Percentiles rank a stretch among this genome's conserved stretches.
phyloP scores from a whole-genome alignment of 2,888 invertebrate species.

The Deroplatys truncata region DNA sequence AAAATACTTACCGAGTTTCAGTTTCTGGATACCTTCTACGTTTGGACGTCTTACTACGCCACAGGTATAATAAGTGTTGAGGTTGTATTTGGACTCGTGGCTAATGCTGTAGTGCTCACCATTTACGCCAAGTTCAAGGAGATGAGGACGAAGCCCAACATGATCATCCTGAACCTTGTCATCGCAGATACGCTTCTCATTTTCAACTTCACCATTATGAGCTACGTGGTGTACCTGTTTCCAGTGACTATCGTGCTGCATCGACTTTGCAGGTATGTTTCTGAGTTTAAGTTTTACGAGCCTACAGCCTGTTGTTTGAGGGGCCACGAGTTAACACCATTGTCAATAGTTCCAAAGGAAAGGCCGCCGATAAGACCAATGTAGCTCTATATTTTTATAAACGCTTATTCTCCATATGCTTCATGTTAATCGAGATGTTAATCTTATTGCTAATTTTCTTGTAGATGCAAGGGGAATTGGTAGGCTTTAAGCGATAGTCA shows the following conservation, averaged over 20 bases:
- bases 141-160: background rate
- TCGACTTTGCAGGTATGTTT: background rate
- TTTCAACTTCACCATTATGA: background rate
- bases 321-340: too few species aligned
- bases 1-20: background rate
- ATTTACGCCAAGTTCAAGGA: background rate
- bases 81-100: background rate
- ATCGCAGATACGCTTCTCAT: background rate
- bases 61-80: background rate
- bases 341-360: too few species aligned
- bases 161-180: background rate
- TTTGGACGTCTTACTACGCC: background rate
- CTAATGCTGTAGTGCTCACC: background rate
- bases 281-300: too few species aligned
- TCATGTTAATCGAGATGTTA: too few species aligned
- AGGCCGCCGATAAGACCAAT: too few species aligned
- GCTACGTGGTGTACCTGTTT: background rate
- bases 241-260: background rate
- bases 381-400: too few species aligned
- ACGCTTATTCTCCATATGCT: too few species aligned
- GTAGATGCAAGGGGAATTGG: too few species aligned
- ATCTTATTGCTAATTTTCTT: too few species aligned
- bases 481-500: too few species aligned
- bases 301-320: too few species aligned
- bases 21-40: background rate